A percentile compares a stretch with the other conserved stretches of the same genome.
Evolutionary conservation across 2,113 vertebrate species (phyloP).

Genomic region (Leucoraja erinaceus): DNA sequence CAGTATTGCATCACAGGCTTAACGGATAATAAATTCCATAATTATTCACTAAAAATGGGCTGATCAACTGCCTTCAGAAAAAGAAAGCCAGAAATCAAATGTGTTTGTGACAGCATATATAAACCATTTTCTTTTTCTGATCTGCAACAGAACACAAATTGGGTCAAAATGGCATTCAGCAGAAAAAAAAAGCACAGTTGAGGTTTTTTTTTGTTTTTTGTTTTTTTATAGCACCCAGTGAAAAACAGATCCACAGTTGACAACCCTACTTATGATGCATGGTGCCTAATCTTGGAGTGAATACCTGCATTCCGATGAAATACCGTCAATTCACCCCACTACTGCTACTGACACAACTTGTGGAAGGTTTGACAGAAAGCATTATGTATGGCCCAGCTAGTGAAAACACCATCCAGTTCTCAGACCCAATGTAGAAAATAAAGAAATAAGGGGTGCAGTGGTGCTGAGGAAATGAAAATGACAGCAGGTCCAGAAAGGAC

Average conservation of each 20-base stretch:
- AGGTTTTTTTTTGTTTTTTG: neutral
- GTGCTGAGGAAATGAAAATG: no score
- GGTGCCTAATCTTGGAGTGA: neutral
- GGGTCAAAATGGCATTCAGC: neutral
- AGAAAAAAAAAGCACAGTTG: neutral
- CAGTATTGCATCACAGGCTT: neutral
- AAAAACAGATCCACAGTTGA: neutral
- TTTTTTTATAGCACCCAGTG: neutral
- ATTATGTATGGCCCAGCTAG: no score
- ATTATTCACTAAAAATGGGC: neutral
- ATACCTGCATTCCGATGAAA: conserved; percentile 15
- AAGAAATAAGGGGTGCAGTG: no score
- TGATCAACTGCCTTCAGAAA: neutral
- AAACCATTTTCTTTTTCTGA: neutral
- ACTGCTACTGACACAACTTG: neutral
- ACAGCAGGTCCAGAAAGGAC: no score
- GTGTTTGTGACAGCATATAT: neutral
- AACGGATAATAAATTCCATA: conserved; percentile 38
- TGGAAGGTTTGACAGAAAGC: neutral
- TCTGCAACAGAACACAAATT: neutral
- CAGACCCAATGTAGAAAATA: no score
- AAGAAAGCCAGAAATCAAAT: neutral
- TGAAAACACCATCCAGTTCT: no score
- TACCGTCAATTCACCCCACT: neutral
- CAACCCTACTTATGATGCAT: neutral